Conservation (phyloP, 2,797 vertebrate species). For the Sylvia borin region DNA sequence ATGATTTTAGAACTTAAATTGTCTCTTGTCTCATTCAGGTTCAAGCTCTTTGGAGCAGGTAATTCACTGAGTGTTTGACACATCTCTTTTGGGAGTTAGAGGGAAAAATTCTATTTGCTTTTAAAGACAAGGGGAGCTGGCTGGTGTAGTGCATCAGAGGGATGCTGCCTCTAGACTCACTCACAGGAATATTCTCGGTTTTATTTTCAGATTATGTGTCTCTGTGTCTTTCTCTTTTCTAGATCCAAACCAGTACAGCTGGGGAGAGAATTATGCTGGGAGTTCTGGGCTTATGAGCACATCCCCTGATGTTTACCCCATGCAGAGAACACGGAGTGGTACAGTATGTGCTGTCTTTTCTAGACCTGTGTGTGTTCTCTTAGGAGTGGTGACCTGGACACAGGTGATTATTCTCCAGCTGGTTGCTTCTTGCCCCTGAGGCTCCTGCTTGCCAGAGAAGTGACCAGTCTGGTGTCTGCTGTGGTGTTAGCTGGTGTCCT, state of each 20-base stretch:
- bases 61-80: background rate
- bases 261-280: constrained; percentile 98
- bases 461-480: background rate
- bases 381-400: background rate
- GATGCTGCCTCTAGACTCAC: background rate
- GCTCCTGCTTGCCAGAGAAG: background rate
- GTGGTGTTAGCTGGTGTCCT: background rate
- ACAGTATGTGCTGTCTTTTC: constrained; percentile 84
- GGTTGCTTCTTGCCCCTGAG: background rate
- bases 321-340: constrained; percentile 91
- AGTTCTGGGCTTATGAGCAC: constrained; percentile 97
- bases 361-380: background rate
- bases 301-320: constrained; percentile 90
- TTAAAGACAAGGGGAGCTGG: background rate
- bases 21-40: background rate
- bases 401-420: background rate
- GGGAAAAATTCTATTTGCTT: background rate
- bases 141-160: constrained; percentile 11
- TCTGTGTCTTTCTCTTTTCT: constrained; percentile 45
- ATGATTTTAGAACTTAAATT: background rate
- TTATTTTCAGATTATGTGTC: constrained; percentile 52
- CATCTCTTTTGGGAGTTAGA: background rate
- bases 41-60: background rate
- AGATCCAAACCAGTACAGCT: constrained; percentile 99
- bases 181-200: background rate